Evolutionary conservation across 2,888 invertebrate species (phyloP).

Genomic region (Emmelina monodactyla): DNA sequence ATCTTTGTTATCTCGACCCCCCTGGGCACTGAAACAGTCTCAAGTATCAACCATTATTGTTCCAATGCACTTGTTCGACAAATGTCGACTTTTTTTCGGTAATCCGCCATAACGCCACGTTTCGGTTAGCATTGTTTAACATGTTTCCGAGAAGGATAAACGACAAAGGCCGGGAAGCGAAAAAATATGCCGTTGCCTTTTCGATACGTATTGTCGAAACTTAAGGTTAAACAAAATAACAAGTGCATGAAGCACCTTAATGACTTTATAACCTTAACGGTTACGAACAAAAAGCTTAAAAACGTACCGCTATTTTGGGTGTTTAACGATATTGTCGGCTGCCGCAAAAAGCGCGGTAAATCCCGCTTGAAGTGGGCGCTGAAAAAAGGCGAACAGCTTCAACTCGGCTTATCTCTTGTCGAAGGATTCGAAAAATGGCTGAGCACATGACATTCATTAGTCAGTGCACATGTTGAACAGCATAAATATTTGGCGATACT

Average conservation of each 20-base stretch:
- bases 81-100: background rate
- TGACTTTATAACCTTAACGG: slow-evolving; percentile 16
- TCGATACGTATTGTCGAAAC: slow-evolving; percentile 17
- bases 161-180: background rate
- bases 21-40: slow-evolving; percentile 35
- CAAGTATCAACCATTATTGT: slow-evolving; percentile 22
- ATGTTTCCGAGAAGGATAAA: slow-evolving; percentile 1
- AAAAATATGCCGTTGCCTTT: slow-evolving; percentile 18
- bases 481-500: slow-evolving; percentile 55
- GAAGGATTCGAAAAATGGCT: slow-evolving; percentile 24
- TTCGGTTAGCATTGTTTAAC: background rate
- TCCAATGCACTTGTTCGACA: slow-evolving; percentile 1
- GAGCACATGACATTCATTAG: slow-evolving; percentile 60
- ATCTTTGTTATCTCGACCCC: slow-evolving; percentile 32
- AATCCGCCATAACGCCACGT: background rate
- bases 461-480: slow-evolving; percentile 30
- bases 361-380: slow-evolving; percentile 15
- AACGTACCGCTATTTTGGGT: slow-evolving; percentile 1
- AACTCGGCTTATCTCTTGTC: slow-evolving; percentile 23
- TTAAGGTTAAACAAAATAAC: slow-evolving; percentile 15
- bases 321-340: slow-evolving; percentile 8
- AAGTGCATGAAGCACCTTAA: slow-evolving; percentile 4
- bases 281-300: slow-evolving; percentile 1
- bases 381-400: slow-evolving; percentile 17
- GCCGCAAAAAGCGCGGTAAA: slow-evolving; percentile 6